phyloP scores from a whole-genome alignment of 2,888 invertebrate species.

The Yponomeuta plumbellus region DNA sequence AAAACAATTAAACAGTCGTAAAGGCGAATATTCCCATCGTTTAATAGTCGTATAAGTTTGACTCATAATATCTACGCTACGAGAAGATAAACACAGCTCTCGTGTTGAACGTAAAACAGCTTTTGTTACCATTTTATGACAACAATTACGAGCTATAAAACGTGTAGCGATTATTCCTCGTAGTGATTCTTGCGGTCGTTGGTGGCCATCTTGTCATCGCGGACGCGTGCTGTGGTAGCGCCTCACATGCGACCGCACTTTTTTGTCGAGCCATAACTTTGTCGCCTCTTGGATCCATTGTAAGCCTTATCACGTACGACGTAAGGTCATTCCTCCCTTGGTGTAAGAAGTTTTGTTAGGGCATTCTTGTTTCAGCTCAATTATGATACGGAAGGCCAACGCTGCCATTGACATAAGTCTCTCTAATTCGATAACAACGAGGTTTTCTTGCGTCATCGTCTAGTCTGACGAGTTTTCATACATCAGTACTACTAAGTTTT shows the following conservation, averaged over 20 bases:
- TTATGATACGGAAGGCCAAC: constrained; percentile 11
- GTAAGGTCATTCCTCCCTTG: not conserved
- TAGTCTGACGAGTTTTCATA: not conserved
- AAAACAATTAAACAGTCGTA: constrained; percentile 65
- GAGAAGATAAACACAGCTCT: constrained; percentile 67
- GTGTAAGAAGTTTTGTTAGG: not conserved
- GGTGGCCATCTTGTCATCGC: constrained; percentile 55
- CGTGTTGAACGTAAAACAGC: constrained; percentile 71
- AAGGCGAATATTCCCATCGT: constrained; percentile 60
- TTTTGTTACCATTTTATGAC: constrained; percentile 76
- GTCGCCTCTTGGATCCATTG: not conserved
- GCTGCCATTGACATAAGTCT: constrained; percentile 12
- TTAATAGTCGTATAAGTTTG: constrained; percentile 53
- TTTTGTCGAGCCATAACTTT: not conserved
- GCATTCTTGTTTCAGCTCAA: not conserved
- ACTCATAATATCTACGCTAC: constrained; percentile 55
- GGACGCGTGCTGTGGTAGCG: constrained; percentile 35
- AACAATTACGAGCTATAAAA: constrained; percentile 76
- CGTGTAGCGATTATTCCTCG: constrained; percentile 70
- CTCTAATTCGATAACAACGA: constrained; percentile 8
- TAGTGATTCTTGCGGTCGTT: constrained; percentile 63
- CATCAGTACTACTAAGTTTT: not conserved
- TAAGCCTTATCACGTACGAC: not conserved
- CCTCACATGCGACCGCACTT: constrained; percentile 3
- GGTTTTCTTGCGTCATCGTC: constrained; percentile 9